A percentile compares a stretch with the other conserved stretches of the same genome.
Evolutionary conservation across 2,797 vertebrate genomes (phyloP).

Genomic region (Aulostomus chinensis): DNA sequence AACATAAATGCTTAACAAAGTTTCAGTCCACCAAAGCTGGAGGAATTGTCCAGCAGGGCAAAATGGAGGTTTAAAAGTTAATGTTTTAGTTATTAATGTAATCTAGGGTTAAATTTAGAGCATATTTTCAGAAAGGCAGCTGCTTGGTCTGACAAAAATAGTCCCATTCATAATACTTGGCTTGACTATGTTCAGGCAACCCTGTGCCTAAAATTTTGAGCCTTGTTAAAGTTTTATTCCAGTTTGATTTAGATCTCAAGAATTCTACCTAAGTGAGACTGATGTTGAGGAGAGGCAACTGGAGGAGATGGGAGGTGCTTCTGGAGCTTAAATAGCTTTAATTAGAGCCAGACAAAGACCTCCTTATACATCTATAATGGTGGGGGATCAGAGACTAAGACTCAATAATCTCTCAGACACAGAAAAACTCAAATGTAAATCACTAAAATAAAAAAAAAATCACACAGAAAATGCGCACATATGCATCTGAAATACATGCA

Average conservation of each 20-base stretch:
- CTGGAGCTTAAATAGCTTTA: conserved; percentile 53
- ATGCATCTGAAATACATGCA: too few relatives aligned
- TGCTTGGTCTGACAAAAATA: conserved; percentile 12
- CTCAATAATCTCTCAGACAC: conserved; percentile 16
- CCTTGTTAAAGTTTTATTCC: conserved; percentile 31
- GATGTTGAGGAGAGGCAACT: conserved; percentile 31
- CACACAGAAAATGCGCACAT: background rate
- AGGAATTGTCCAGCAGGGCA: background rate
- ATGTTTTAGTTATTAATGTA: background rate
- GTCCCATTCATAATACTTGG: conserved; percentile 19
- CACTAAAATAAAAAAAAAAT: conserved; percentile 12
- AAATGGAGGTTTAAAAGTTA: background rate
- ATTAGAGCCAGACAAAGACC: conserved; percentile 64
- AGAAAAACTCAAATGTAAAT: conserved; percentile 11
- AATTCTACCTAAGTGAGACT: conserved; percentile 30
- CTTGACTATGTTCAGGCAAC: conserved; percentile 6
- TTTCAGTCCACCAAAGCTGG: background rate
- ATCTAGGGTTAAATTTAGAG: background rate
- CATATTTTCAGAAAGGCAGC: conserved; percentile 6
- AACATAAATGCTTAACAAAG: too few relatives aligned
- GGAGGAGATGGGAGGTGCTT: conserved; percentile 36
- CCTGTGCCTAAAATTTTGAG: too few relatives aligned
- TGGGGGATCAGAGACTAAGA: conserved; percentile 23
- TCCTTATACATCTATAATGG: conserved; percentile 45
- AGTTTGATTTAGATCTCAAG: conserved; percentile 41